These are phyloP conservation scores for Centroberyx gerrardi DNA, from an alignment of 2,797 vertebrate genomes.

Conservation along the genomic window DNA sequence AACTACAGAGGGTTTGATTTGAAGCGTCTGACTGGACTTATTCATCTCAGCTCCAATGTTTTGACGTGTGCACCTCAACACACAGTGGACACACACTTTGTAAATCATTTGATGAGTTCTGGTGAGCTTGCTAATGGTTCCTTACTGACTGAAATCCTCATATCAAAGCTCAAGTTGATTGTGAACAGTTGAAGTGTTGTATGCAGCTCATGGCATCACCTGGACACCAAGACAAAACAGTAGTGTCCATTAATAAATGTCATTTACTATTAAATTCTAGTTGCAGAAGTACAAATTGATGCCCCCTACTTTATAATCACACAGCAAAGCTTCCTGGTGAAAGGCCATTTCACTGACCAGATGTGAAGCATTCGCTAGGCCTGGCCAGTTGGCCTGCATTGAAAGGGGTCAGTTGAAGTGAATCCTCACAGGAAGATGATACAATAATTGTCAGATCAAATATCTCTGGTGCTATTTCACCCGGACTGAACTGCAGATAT, in stretches of 20 bases:
- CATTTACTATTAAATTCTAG: slow-evolving; percentile 14
- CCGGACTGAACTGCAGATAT: slow-evolving; percentile 27
- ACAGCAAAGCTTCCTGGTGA: slow-evolving; percentile 7
- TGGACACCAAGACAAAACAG: not conserved
- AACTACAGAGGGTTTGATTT: not conserved
- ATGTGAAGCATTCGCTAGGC: slow-evolving; percentile 39
- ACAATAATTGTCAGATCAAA: slow-evolving; percentile 51
- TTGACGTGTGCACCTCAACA: slow-evolving; percentile 3
- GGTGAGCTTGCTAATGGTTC: not conserved
- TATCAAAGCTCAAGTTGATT: slow-evolving; percentile 4
- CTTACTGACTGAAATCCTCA: not conserved
- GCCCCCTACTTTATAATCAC: not conserved
- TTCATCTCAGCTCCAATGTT: slow-evolving; percentile 1
- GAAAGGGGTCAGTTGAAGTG: slow-evolving; percentile 40
- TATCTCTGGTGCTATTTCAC: slow-evolving; percentile 33
- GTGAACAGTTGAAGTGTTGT: not conserved
- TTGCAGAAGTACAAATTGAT: slow-evolving; percentile 4
- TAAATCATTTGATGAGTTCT: slow-evolving; percentile 25
- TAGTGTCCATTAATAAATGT: not conserved
- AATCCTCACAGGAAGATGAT: slow-evolving; percentile 45
- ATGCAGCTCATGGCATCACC: not conserved
- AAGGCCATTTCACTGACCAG: slow-evolving; percentile 31
- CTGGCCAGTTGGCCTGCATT: slow-evolving; percentile 41
- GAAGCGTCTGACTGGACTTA: slow-evolving; percentile 10
- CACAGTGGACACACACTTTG: not conserved